Percentiles rank a stretch among this genome's conserved stretches.
Conservation (phyloP, 2,113 vertebrate genomes). For the Pseudopipra pipra region DNA sequence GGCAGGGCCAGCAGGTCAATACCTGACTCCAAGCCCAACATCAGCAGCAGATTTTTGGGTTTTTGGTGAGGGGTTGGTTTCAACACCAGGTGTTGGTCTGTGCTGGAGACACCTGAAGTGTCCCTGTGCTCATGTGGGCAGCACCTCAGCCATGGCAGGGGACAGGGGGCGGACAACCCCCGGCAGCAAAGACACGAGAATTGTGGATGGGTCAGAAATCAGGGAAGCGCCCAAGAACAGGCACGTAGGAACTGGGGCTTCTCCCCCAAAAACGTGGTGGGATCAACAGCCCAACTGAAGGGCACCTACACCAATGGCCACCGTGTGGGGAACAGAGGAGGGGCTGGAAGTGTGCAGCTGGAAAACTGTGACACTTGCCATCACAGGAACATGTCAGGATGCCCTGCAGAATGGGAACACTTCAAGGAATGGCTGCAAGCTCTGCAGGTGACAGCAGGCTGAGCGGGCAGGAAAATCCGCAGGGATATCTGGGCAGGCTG, state of each 20-base stretch:
- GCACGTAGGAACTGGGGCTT: rapidly evolving
- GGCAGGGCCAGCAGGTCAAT: background rate
- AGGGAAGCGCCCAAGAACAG: rapidly evolving
- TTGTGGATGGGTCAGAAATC: rapidly evolving
- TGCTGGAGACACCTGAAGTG: background rate
- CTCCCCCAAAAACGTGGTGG: background rate
- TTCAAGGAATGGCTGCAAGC: rapidly evolving
- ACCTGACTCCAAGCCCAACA: background rate
- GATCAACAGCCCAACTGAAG: background rate
- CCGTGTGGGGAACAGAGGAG: background rate
- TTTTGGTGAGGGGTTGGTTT: background rate
- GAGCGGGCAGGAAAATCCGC: background rate
- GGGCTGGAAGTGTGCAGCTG: background rate
- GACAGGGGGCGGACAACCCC: background rate
- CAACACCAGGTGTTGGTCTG: background rate
- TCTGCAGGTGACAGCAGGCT: background rate
- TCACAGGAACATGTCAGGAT: rapidly evolving
- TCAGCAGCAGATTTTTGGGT: rapidly evolving
- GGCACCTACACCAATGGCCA: rapidly evolving
- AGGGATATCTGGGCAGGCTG: background rate
- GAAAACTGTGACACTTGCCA: rapidly evolving
- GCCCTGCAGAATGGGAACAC: rapidly evolving
- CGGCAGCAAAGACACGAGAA: background rate
- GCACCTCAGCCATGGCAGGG: background rate
- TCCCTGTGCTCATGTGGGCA: background rate